Conservation (phyloP, 2,888 invertebrate genomes). For the Spisula solida region DNA sequence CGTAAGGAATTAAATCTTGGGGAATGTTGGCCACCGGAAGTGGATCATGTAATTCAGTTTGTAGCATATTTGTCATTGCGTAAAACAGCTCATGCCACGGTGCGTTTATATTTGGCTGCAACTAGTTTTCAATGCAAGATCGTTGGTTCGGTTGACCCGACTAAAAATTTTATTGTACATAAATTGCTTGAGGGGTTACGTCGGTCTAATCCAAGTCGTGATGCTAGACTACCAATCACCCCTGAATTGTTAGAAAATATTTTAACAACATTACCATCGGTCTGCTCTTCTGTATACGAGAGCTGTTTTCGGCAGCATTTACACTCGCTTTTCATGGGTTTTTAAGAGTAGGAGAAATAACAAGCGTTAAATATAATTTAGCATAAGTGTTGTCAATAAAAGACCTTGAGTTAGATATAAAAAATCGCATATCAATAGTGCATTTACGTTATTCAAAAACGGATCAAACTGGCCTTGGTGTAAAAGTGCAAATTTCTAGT, state of each 20-base stretch:
- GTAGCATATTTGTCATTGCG: constrained; percentile 24
- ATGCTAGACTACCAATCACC: background rate
- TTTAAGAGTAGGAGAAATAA: constrained; percentile 11
- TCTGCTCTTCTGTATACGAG: background rate
- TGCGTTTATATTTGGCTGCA: background rate
- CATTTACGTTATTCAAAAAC: too few relatives aligned
- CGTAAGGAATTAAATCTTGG: background rate
- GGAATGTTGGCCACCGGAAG: background rate
- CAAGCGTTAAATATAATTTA: background rate
- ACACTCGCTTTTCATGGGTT: constrained; percentile 11
- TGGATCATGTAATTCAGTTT: background rate
- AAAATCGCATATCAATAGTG: too few relatives aligned
- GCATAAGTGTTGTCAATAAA: too few relatives aligned
- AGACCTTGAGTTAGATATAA: too few relatives aligned
- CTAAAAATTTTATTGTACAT: background rate
- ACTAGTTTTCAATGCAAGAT: constrained; percentile 20
- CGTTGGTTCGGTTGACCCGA: background rate
- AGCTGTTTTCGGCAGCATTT: background rate
- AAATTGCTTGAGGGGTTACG: background rate
- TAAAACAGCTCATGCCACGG: constrained; percentile 15
- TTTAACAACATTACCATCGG: background rate
- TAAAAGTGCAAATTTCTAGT: too few relatives aligned
- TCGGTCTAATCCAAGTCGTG: background rate
- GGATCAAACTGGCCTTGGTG: too few relatives aligned
- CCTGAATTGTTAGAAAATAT: background rate